Conservation (phyloP, 2,113 vertebrate genomes). For the Phrynosoma blainvillii region DNA sequence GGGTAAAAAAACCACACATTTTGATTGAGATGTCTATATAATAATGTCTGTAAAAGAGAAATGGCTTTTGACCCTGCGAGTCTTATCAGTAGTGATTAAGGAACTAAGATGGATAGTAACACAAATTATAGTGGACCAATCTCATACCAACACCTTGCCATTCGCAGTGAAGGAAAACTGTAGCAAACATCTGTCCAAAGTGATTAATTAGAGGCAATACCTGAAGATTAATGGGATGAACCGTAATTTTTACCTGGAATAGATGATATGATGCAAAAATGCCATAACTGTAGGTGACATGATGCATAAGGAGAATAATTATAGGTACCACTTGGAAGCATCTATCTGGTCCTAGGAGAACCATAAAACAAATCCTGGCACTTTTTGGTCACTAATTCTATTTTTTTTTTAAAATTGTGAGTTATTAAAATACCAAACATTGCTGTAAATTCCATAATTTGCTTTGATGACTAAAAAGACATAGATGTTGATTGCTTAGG, state of each 20-base stretch:
- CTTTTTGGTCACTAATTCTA: neutral
- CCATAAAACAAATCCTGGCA: neutral
- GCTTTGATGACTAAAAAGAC: neutral
- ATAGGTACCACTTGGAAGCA: neutral
- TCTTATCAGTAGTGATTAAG: neutral
- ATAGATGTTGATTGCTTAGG: no score
- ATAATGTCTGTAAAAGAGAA: neutral
- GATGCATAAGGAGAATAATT: neutral
- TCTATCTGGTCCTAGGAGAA: neutral
- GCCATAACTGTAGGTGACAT: no score
- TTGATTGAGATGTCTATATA: neutral
- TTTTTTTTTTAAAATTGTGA: neutral
- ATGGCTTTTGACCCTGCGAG: neutral
- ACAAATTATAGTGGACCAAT: neutral
- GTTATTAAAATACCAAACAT: neutral
- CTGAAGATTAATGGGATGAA: neutral
- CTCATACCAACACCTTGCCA: neutral
- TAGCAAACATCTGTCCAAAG: fast-evolving
- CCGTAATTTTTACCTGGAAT: neutral
- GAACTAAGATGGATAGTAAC: neutral
- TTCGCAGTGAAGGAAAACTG: fast-evolving
- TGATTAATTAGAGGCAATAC: neutral
- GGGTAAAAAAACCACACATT: neutral
- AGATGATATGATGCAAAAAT: neutral
- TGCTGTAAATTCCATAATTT: constrained; percentile 33